Conservation (phyloP, 2,888 invertebrate species). For the Nomada fabriciana region DNA sequence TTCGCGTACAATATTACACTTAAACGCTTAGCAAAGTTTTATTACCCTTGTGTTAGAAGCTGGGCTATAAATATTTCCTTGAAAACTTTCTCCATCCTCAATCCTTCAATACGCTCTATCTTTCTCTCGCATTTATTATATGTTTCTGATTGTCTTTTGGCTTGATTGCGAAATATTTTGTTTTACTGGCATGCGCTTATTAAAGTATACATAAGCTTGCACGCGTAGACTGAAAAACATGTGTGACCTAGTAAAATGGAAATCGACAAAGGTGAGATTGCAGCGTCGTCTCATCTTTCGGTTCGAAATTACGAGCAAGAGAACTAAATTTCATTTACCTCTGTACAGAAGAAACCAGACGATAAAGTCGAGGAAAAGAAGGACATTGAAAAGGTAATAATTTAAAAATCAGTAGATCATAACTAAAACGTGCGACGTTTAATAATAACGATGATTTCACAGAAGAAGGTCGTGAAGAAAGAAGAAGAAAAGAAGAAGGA, state of each 20-base stretch:
- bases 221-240: conserved; percentile 33
- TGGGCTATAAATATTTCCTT: too few relatives aligned
- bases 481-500: conserved; percentile 76
- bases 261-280: conserved; percentile 76
- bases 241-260: conserved; percentile 79
- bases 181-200: too few relatives aligned
- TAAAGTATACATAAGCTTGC: too few relatives aligned
- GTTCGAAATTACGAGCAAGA: neutral
- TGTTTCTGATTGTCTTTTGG: too few relatives aligned
- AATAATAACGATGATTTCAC: neutral
- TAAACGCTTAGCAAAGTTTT: too few relatives aligned
- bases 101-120: too few relatives aligned
- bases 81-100: too few relatives aligned
- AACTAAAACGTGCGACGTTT: neutral
- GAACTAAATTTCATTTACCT: neutral
- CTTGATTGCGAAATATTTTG: too few relatives aligned
- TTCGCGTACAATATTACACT: too few relatives aligned
- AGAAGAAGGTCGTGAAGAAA: conserved; percentile 76
- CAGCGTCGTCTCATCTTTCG: neutral
- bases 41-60: too few relatives aligned
- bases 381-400: conserved; percentile 79
- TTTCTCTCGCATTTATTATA: too few relatives aligned
- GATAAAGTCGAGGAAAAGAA: conserved; percentile 86
- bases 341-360: conserved; percentile 75
- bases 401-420: neutral